Conservation (phyloP, 1,140 invertebrate genomes). For the Propsilocerus akamusi region DNA sequence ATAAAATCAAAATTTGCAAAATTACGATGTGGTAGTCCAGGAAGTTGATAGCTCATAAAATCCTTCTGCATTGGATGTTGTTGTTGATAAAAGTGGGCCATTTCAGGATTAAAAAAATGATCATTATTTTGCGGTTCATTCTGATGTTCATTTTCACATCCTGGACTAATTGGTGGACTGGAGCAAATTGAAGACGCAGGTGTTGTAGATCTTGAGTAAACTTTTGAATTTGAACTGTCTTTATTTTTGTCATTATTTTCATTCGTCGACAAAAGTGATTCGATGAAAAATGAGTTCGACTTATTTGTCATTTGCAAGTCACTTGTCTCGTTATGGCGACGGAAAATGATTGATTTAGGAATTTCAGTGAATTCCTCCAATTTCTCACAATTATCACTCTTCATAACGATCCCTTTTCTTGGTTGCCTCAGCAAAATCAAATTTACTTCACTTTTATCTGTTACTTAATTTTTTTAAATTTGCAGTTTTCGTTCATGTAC, state of each 20-base stretch:
- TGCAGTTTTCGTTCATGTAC: no score
- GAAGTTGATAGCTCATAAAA: slow-evolving; percentile 22
- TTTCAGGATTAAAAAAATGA: slow-evolving; percentile 20
- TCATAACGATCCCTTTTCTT: no score
- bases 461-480: no score
- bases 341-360: no score
- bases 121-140: slow-evolving; percentile 12
- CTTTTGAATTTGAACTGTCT: background rate
- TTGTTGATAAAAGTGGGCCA: slow-evolving; percentile 21
- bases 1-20: slow-evolving; percentile 19
- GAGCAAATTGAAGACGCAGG: slow-evolving; percentile 24
- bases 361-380: no score
- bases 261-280: background rate
- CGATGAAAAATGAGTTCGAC: background rate
- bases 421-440: no score
- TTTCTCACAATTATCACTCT: no score
- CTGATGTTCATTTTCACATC: slow-evolving; percentile 20
- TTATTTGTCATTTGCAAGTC: no score
- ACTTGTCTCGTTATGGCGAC: no score
- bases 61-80: slow-evolving; percentile 19
- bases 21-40: slow-evolving; percentile 21
- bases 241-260: background rate
- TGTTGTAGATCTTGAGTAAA: no score
- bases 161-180: slow-evolving; percentile 24
- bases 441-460: no score